Conservation (phyloP, 64 coral and sea anemone genomes). For the Cladopsammia gracilis region DNA sequence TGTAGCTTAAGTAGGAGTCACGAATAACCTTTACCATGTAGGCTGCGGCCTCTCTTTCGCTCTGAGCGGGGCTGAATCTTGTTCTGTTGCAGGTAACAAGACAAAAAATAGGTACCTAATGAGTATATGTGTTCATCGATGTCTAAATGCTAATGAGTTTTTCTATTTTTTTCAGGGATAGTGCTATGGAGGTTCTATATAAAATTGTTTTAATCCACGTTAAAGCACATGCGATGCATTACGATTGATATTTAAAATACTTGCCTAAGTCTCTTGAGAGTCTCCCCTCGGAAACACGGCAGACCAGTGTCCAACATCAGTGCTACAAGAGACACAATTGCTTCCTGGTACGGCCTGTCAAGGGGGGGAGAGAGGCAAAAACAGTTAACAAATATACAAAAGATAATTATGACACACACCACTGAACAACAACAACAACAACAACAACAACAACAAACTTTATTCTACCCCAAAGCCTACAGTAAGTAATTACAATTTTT, state of each 20-base stretch:
- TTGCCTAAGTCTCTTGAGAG: conserved; percentile 94
- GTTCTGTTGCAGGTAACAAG: conserved; percentile 58
- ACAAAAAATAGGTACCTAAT: neutral
- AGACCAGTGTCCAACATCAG: conserved; percentile 98
- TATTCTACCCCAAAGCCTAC: too few species aligned
- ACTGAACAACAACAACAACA: too few species aligned
- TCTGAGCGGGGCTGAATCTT: conserved; percentile 93
- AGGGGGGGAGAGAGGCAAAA: neutral
- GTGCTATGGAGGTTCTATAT: neutral
- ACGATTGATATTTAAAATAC: too few species aligned
- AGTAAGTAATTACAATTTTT: too few species aligned
- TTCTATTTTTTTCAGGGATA: neutral
- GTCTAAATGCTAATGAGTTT: neutral
- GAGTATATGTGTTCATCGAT: neutral
- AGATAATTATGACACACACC: neutral
- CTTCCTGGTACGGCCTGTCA: conserved; percentile 95
- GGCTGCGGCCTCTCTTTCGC: conserved; percentile 92
- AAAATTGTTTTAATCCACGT: too few species aligned
- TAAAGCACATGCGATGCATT: too few species aligned
- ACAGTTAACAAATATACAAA: neutral
- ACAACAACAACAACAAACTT: too few species aligned
- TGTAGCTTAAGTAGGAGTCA: conserved; percentile 97
- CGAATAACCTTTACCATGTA: conserved; percentile 98
- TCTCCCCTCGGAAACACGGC: conserved; percentile 98
- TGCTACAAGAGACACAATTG: conserved; percentile 95